Conservation (phyloP, 2,888 invertebrate species). For the Cyaniris semiargus region DNA sequence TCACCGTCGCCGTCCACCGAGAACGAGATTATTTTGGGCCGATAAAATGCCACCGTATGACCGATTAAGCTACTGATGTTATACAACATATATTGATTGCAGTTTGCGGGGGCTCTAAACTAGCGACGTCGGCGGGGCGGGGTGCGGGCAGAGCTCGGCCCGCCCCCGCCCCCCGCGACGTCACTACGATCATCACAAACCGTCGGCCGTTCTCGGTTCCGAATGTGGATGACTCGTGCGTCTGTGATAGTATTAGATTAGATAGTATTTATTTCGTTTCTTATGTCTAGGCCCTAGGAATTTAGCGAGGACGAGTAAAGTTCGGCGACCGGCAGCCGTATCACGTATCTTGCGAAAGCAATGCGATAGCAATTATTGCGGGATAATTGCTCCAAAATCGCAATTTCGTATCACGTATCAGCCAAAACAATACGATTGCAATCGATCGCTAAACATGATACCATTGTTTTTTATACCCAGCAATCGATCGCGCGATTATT, state of each 20-base stretch:
- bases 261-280: conserved; percentile 73
- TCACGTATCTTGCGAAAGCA: too few species aligned
- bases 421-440: too few species aligned
- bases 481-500: too few species aligned
- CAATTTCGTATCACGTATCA: too few species aligned
- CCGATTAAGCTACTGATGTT: too few species aligned
- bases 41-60: too few species aligned
- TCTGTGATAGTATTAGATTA: conserved; percentile 77
- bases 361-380: too few species aligned
- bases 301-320: conserved; percentile 63
- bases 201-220: conserved; percentile 62
- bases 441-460: too few species aligned
- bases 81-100: background rate
- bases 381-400: too few species aligned
- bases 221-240: conserved; percentile 69
- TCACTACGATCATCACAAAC: conserved; percentile 48
- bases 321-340: conserved; percentile 45
- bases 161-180: background rate
- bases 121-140: background rate
- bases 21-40: too few species aligned
- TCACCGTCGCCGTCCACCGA: too few species aligned
- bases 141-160: background rate
- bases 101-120: background rate
- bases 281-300: conserved; percentile 51
- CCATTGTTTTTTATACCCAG: too few species aligned